Conservation (phyloP, 2,797 vertebrate genomes). For the Agapornis canus region DNA sequence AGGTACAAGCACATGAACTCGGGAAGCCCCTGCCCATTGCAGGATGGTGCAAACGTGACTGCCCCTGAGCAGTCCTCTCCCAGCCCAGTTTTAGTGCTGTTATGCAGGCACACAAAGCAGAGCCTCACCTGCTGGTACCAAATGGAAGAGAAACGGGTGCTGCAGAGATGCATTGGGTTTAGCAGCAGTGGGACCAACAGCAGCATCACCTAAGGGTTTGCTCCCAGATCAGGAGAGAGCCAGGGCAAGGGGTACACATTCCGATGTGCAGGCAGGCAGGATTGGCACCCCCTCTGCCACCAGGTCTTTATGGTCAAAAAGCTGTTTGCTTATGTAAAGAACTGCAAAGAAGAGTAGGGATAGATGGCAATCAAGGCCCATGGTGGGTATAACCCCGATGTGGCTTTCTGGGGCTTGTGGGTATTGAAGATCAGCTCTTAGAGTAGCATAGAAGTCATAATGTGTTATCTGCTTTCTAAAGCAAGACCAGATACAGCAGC, state of each 20-base stretch:
- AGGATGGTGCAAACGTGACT: not conserved
- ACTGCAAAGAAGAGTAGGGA: not conserved
- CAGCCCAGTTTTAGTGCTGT: not conserved
- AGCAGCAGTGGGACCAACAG: not conserved
- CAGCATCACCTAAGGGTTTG: not conserved
- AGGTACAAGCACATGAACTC: not conserved
- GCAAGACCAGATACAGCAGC: not conserved
- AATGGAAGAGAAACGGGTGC: not conserved
- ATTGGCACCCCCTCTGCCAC: not conserved
- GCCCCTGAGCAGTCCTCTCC: not conserved
- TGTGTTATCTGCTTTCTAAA: not conserved
- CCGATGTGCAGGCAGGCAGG: not conserved
- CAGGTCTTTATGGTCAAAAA: not conserved
- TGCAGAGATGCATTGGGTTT: not conserved
- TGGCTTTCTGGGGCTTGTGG: not conserved
- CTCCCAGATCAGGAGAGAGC: not conserved
- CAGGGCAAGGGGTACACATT: not conserved
- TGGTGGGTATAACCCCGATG: not conserved
- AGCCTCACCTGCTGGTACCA: not conserved
- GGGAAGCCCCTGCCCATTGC: not conserved
- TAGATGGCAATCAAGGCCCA: not conserved
- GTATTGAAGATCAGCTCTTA: not conserved
- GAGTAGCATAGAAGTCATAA: not conserved
- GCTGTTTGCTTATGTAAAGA: not conserved
- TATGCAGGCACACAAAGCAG: not conserved